Base-by-base conservation (phyloP, 2,797 vertebrate species). In the Margarornis squamiger region DNA sequence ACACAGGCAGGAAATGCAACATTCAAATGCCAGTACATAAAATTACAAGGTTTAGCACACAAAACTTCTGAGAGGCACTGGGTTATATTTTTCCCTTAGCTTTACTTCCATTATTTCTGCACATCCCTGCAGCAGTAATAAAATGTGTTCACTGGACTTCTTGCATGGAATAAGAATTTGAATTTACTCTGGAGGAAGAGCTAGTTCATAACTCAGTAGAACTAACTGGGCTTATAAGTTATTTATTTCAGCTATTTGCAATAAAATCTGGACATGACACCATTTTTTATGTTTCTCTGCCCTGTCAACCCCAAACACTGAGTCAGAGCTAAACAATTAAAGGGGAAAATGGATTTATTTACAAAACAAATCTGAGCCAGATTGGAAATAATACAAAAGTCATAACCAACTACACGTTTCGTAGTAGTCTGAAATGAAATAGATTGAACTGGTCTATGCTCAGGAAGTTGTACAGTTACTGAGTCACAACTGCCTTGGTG, bases 191-290 rank as follows among this genome's bases (percentile, higher is more conserved):
- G 81, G 58, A 93, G 76, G 76, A 96, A 77, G 52, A 93, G 77
- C 55, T 74, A 88, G 75, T 95, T 95, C 92, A 94, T 96, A 97
- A 96, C 92, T 97, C 93, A 97, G 3, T 82, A 93, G 83, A 93
- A 93, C 43, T 82, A 78, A 48, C 70, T 95, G 67, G 38, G 30
- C 55, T 96, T 72, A 46, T 95, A 97, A 86, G 83, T 96, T 96
- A 96, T 91, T 97, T 95, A 93, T 54, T 92, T 95, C 48, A 72
- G 76, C 68, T 95, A 77, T 43, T 78, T 91, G 80, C 94, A 91
- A 96, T 94, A 94, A 95, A 97, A 95, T 92, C 88, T 72, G 79
- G 78, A 86, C 86, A 81, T 0, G 12, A 78, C 94, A 71, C 48
- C 76, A 94, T 95, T 95, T 93, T 77, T 94, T 95, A 34, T 81